These are phyloP conservation scores for Craseonycteris thonglongyai DNA, from an alignment of 2,113 vertebrate species.

Conservation along the genomic window DNA sequence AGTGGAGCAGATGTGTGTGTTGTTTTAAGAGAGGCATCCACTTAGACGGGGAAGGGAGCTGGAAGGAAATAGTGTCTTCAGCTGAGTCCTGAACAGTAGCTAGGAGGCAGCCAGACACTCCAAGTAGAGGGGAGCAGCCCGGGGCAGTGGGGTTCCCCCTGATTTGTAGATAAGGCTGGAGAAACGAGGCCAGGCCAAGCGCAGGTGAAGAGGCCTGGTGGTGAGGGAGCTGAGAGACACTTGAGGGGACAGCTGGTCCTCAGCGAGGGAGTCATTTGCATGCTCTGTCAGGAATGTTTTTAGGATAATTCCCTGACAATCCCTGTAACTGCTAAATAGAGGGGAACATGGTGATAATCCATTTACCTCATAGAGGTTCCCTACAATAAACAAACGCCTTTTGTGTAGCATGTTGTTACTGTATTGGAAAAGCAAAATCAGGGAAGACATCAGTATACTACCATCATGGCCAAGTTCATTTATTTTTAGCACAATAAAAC, in stretches of 20 bases:
- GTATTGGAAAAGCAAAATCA: not conserved
- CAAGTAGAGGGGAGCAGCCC: not conserved
- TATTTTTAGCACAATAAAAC: not conserved
- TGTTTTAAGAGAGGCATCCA: not conserved
- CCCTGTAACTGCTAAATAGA: too few species aligned
- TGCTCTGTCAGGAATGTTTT: not conserved
- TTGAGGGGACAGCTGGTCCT: accelerated
- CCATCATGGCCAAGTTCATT: not conserved
- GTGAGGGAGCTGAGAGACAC: not conserved
- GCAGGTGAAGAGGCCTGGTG: accelerated
- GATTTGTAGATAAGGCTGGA: accelerated
- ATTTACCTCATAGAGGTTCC: accelerated
- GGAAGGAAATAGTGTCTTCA: not conserved
- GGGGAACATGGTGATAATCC: not conserved
- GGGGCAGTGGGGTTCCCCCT: accelerated
- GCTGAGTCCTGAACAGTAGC: not conserved
- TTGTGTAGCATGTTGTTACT: not conserved
- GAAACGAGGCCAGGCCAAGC: not conserved
- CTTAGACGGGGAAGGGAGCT: not conserved
- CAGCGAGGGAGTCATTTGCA: accelerated
- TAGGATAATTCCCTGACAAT: too few species aligned
- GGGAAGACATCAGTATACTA: not conserved
- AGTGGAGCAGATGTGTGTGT: too few species aligned
- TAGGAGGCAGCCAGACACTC: not conserved
- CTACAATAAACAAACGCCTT: accelerated